Evolutionary conservation across 2,888 invertebrate genomes (phyloP), one percentile per base, ranked within the genome.

Genomic region (Rotaria socialis): DNA sequence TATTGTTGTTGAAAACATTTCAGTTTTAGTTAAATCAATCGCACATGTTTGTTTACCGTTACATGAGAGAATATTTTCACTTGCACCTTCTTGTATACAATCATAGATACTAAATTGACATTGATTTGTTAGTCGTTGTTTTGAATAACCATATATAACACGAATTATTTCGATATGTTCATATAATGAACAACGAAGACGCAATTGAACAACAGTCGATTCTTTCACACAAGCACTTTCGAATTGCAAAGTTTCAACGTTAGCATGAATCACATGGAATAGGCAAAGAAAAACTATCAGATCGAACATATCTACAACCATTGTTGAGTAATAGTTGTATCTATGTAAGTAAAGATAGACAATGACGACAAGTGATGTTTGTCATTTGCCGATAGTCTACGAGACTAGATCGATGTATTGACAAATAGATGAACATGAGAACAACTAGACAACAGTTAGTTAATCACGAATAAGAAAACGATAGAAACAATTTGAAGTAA

Each of bases 71-170:
- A 80, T 47, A 24, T 43, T 47, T n/a, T 24, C 24, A 80, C n/a
- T 80, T 19, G 43, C 24, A 47, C 80, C 80, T 80, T 80, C 80
- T 80, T 80, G 80, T 47, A 80, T 80, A 47, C 80, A 80, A 80
- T 80, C 80, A n/a, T 80, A 80, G 8, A 80, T 80, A n/a, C 80
- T 80, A n/a, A 80, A 80, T 80, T 43, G 47, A 80, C 80, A 80
- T 80, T 47, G 47, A n/a, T 43, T n/a, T n/a, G 14, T 43, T 24
- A 47, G 11, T 47, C 24, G 43, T 80, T 80, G 47, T 47, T 80
- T 80, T 11, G 43, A 47, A 80, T 43, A 80, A 47, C 80, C 80
- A 47, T 80, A 80, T 2, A 80, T 80, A 47, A 80, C 47, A 47
- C 80, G 80, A 47, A 80, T 47, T 3, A 80, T 43, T 80, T 80